Percentiles rank a stretch among this genome's conserved stretches.
Evolutionary conservation across 2,113 vertebrate genomes (phyloP).

Genomic region (Numida meleagris): DNA sequence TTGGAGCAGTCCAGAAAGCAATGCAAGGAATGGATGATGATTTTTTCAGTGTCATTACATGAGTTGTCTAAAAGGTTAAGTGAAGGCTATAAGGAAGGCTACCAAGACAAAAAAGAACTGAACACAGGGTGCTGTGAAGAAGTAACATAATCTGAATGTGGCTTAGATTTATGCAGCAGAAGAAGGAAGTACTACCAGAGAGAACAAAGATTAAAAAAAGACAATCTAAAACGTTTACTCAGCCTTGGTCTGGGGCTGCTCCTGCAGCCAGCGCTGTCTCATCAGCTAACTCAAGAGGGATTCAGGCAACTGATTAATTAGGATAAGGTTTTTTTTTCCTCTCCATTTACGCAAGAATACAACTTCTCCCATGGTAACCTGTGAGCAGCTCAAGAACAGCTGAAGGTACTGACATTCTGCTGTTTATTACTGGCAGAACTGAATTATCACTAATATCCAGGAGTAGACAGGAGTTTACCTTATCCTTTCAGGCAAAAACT

Average conservation of each 20-base stretch:
- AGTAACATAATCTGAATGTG: background rate
- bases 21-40: background rate
- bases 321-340: background rate
- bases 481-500: background rate
- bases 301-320: conserved; percentile 2
- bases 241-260: background rate
- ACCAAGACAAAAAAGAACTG: background rate
- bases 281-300: conserved; percentile 1
- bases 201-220: background rate
- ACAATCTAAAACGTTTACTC: background rate
- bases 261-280: background rate
- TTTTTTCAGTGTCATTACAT: background rate
- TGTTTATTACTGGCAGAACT: background rate
- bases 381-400: background rate
- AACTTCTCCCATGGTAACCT: background rate
- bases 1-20: background rate
- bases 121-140: background rate
- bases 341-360: background rate
- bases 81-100: background rate
- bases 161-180: background rate
- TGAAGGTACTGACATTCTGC: background rate
- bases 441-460: background rate
- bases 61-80: background rate
- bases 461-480: background rate
- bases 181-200: background rate